A percentile compares a stretch with the other conserved stretches of the same genome.
These are phyloP conservation scores for Ptychoptera albimana DNA, from an alignment of 2,888 invertebrate genomes.

Conservation along the genomic window DNA sequence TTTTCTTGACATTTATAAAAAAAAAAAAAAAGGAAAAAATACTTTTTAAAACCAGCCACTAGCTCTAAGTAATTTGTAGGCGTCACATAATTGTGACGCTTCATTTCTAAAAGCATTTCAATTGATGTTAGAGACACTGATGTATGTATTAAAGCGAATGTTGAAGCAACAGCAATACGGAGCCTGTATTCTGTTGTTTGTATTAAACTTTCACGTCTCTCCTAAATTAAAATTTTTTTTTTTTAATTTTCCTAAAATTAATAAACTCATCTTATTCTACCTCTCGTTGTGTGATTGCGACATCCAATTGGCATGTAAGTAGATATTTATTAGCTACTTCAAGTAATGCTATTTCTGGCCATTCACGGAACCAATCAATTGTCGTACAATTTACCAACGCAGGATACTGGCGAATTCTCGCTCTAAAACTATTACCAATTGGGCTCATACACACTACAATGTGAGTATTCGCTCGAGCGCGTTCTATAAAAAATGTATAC, in stretches of 20 bases:
- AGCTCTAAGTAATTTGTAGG: slow-evolving; percentile 78
- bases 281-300: slow-evolving; percentile 46
- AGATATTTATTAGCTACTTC: slow-evolving; percentile 78
- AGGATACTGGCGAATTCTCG: slow-evolving; percentile 74
- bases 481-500: slow-evolving; percentile 59
- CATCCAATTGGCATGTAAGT: slow-evolving; percentile 50
- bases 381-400: slow-evolving; percentile 75
- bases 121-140: slow-evolving; percentile 59
- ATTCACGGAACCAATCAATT: slow-evolving; percentile 80
- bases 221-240: slow-evolving; percentile 12
- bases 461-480: slow-evolving; percentile 60
- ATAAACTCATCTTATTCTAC: too few relatives aligned
- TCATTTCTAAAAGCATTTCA: slow-evolving; percentile 60
- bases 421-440: slow-evolving; percentile 65
- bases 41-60: slow-evolving; percentile 70
- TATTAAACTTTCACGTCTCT: slow-evolving; percentile 32
- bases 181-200: slow-evolving; percentile 41
- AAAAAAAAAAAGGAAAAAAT: slow-evolving; percentile 20
- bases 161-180: slow-evolving; percentile 49
- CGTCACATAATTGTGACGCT: slow-evolving; percentile 73
- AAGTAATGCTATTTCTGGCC: slow-evolving; percentile 77
- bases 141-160: slow-evolving; percentile 68
- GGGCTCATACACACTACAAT: slow-evolving; percentile 79
- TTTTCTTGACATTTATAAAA: too few relatives aligned
- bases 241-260: slow-evolving; percentile 12